Conservation (phyloP, 2,797 vertebrate species). For the Eremophila alpestris region DNA sequence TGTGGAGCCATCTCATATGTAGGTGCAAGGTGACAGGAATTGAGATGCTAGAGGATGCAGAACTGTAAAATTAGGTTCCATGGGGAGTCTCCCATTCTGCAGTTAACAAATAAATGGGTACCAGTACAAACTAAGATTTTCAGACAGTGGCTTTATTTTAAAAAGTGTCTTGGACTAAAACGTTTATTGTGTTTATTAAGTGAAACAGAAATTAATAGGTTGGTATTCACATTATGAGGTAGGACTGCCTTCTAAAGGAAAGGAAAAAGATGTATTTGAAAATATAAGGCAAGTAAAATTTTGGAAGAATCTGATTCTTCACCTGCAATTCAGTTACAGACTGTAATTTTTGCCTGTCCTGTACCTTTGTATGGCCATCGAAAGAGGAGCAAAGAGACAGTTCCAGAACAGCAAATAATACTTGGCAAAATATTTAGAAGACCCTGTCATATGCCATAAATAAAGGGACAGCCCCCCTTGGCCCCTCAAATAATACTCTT, state of each 20-base stretch:
- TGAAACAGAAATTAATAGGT: neutral
- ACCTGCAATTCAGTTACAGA: neutral
- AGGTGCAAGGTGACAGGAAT: neutral
- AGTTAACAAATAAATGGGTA: neutral
- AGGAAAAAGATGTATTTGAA: neutral
- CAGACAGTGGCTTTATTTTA: neutral
- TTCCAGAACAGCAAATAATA: neutral
- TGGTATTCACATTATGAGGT: neutral
- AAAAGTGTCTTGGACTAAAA: neutral
- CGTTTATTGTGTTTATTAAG: neutral
- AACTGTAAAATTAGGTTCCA: neutral
- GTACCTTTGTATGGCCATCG: neutral
- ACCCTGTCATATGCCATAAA: neutral
- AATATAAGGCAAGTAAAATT: neutral
- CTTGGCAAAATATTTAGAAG: neutral
- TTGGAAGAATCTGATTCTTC: neutral
- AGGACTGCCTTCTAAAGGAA: neutral
- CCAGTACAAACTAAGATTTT: neutral
- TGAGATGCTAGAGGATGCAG: neutral
- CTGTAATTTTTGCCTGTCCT: neutral
- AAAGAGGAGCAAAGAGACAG: neutral
- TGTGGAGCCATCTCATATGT: neutral
- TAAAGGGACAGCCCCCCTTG: accelerated
- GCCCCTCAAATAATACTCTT: neutral
- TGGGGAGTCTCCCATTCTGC: neutral